Evolutionary conservation across 2,888 invertebrate genomes (phyloP).

Genomic region (Athalia cordata): DNA sequence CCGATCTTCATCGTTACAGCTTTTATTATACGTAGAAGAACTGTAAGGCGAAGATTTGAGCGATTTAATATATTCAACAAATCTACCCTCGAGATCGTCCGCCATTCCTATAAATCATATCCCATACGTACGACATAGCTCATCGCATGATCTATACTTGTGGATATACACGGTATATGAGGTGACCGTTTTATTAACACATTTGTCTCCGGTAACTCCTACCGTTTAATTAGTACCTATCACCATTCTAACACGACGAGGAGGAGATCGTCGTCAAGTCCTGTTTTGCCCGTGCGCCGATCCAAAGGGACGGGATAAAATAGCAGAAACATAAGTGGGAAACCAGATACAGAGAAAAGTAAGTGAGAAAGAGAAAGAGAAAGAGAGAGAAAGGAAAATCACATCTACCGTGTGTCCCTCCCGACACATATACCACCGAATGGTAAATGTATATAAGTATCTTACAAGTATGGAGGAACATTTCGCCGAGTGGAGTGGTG

Average conservation of each 20-base stretch:
- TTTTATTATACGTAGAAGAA: no score
- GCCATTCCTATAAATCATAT: no score
- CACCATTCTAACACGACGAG: background rate
- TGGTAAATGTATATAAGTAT: no score
- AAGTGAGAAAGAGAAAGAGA: background rate
- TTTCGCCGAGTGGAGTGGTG: slow-evolving; percentile 16
- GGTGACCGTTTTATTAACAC: background rate
- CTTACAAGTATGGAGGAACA: background rate
- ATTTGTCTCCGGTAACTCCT: background rate
- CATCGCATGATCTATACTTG: no score
- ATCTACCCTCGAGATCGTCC: background rate
- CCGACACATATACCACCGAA: no score
- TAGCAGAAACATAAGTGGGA: no score
- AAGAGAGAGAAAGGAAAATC: slow-evolving; percentile 13
- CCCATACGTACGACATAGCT: no score
- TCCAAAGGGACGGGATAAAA: background rate
- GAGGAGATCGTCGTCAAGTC: background rate
- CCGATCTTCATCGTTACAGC: no score
- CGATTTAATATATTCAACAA: background rate
- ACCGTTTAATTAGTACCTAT: background rate
- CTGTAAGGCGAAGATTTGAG: no score
- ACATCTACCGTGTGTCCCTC: background rate
- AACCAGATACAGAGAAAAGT: background rate
- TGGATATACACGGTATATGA: no score
- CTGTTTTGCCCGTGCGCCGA: background rate